Base-by-base conservation (phyloP, 2,797 vertebrate genomes). In the Microctenopoma lineatum region DNA sequence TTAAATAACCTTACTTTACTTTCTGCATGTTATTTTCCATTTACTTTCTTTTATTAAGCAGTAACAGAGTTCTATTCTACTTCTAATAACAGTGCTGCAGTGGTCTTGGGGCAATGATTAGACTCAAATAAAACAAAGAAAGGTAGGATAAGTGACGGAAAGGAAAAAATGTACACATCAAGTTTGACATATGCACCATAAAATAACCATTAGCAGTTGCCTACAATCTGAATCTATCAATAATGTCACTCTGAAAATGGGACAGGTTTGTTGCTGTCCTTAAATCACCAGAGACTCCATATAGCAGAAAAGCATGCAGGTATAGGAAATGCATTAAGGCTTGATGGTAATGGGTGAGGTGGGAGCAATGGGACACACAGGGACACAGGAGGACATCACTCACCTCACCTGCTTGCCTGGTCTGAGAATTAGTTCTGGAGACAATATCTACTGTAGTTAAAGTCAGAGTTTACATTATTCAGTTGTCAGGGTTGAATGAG, bases 201-300 rank as follows among this genome's bases (percentile, higher is more conserved):
- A 95, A 95, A 94, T 88, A 94, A 89, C 91, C 90, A 94, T 95
- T 94, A 94, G 91, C 89, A 87, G 90, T 93, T 93, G 93, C 87
- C 91, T 89, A 90, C 89, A 89, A 91, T 94, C 87, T 88, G 85
- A 93, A 91, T 90, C 93, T 93, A 95, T 95, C 93, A 95, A 94
- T 95, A 94, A 94, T 90, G 92, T 91, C 86, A 82, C 74, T 87
- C 81, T 90, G 92, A 90, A 94, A 95, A 94, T 94, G 90, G 93
- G 94, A 95, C 94, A 95, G 93, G 92, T 94, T 95, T 94, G 94
- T 94, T 94, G 93, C 93, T 86, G 90, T 92, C 93, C 91, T 85
- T 95, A 94, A 95, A 95, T 95, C 94, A 95, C 76, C 60, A 71
- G 89, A 84, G 91, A 91, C 88, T 86, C 84, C 79, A 83, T 89